phyloP scores from a whole-genome alignment of 2,113 vertebrate species.

The Xiphophorus maculatus region DNA sequence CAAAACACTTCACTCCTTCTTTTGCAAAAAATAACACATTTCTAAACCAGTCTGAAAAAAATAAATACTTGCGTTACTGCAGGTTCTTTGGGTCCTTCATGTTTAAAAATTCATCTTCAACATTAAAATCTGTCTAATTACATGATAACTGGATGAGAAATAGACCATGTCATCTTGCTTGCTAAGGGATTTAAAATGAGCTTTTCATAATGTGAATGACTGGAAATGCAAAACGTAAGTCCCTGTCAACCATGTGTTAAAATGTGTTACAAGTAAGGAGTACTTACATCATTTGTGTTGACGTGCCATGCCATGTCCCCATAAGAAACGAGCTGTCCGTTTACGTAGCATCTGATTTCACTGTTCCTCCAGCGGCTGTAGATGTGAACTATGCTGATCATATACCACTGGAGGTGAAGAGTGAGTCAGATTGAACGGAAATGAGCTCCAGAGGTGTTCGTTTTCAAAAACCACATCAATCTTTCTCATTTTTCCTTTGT shows the following conservation, averaged over 20 bases:
- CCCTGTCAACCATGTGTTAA: not conserved
- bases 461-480: not conserved
- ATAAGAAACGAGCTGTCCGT: constrained; percentile 97
- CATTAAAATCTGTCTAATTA: constrained; percentile 6
- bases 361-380: constrained; percentile 99
- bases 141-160: not conserved
- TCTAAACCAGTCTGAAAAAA: not conserved
- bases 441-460: not conserved
- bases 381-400: constrained; percentile 98
- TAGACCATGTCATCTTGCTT: constrained; percentile 12
- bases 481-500: not conserved
- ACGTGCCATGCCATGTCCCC: constrained; percentile 99
- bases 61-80: not conserved
- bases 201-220: constrained; percentile 22
- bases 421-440: constrained; percentile 2
- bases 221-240: constrained; percentile 15
- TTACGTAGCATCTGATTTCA: constrained; percentile 97
- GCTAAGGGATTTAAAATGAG: constrained; percentile 26
- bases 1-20: constrained; percentile 4
- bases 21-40: not conserved
- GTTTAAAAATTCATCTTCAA: constrained; percentile 12
- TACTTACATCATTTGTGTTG: constrained; percentile 96
- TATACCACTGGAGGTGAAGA: constrained; percentile 89
- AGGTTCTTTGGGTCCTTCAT: not conserved
- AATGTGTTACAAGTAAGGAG: constrained; percentile 3